Conservation (phyloP, 2,888 invertebrate species). For the Caenorhabditis angaria region DNA sequence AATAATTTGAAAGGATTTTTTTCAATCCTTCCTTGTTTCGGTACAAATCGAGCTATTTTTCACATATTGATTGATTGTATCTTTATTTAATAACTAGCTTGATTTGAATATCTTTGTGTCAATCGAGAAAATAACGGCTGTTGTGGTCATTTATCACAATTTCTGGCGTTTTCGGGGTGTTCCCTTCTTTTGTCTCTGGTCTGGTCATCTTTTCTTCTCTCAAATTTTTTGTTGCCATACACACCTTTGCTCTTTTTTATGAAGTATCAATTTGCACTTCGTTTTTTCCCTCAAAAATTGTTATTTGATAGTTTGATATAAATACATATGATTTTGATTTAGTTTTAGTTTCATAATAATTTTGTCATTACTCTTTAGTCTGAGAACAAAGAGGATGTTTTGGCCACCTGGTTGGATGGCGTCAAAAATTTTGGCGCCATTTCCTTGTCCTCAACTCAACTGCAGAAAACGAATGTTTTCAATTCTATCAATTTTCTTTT, state of each 20-base stretch:
- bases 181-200: constrained; percentile 1
- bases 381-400: constrained; percentile 18
- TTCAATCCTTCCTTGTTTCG: neutral
- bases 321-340: neutral
- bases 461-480: too few species aligned
- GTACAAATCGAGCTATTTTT: neutral
- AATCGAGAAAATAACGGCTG: constrained; percentile 27
- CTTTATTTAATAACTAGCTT: neutral
- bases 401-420: neutral
- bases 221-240: neutral
- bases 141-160: constrained; percentile 43
- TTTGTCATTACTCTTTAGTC: neutral
- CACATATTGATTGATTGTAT: neutral
- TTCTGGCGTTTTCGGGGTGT: constrained; percentile 32
- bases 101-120: constrained; percentile 5
- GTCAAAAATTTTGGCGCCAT: neutral
- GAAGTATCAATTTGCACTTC: neutral
- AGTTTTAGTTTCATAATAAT: neutral
- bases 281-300: neutral
- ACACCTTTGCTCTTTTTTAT: constrained; percentile 7
- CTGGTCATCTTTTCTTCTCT: constrained; percentile 6
- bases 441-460: neutral
- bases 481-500: neutral
- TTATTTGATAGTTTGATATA: neutral
- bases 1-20: neutral